Base-by-base conservation (phyloP, 2,888 invertebrate genomes). In the Harpalus rufipes region DNA sequence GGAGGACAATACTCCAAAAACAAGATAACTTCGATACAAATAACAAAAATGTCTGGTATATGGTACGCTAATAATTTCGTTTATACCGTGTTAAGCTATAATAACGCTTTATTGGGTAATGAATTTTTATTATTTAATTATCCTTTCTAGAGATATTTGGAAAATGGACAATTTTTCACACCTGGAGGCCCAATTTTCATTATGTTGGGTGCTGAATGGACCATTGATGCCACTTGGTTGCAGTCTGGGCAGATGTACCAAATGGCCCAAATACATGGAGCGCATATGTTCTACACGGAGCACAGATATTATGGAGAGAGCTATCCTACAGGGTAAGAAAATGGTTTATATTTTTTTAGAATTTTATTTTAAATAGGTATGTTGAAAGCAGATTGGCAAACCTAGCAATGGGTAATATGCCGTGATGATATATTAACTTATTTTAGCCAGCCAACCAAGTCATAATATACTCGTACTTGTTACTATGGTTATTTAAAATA, bases 251-350 rank as follows among this genome's bases (percentile, higher is more conserved):
- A 94, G 84, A 93, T 95, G 87, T 92, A 93, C 85, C 93, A 94
- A 72, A 91, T 95, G 89, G 95, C 94, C 0, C 87, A 89, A 78
- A 88, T 90, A 32, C 91, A 94, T 86, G 90, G 91, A 0, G 96
- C 95, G 0, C 92, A 93, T 4, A 91, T 96, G 88, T 95, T 95
- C 89, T 94, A 95, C 87, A 94, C 96, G 0, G 97, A 97, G 89
- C 97, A 97, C 90, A 92, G 97, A 87, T 97, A 94, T 89, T 97
- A 97, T 88, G 97, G 97, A 0, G 88, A 93, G 83, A 96, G 95
- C 86, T 92, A 92, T 85, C 97, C 96, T 0, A 94, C 94, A 16
- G 88, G 88, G 96, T n/a, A n/a, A n/a, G n/a, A n/a, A n/a, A n/a
- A n/a, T n/a, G n/a, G n/a, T n/a, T n/a, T n/a, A n/a, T n/a, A n/a